Conservation (phyloP, 1,140 invertebrate species). For the Protaetia brevitarsis region DNA sequence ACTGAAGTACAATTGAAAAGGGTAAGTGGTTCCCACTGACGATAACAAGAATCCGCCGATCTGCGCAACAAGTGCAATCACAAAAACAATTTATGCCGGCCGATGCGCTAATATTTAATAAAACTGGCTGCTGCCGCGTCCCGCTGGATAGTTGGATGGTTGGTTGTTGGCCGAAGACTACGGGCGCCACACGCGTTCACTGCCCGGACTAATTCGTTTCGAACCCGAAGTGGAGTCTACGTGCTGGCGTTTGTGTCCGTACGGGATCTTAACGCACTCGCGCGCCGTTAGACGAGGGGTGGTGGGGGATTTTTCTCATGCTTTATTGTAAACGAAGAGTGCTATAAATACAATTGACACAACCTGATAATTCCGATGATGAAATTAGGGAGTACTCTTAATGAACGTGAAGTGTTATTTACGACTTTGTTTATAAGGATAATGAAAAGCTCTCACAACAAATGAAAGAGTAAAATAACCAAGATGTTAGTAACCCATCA, state of each 20-base stretch:
- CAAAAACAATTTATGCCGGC: not conserved
- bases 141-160: not conserved
- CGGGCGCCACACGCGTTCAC: not conserved
- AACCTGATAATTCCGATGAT: constrained; percentile 5
- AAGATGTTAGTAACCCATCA: too few species aligned
- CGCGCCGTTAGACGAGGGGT: not conserved
- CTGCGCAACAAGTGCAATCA: constrained; percentile 3
- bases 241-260: not conserved
- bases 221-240: not conserved
- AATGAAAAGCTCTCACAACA: not conserved
- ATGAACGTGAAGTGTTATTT: not conserved
- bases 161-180: constrained; percentile 2
- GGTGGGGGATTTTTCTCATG: not conserved
- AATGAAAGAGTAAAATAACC: too few species aligned
- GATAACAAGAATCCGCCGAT: not conserved
- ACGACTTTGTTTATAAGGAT: constrained; percentile 12
- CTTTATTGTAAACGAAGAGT: not conserved
- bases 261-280: not conserved
- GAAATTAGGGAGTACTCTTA: not conserved
- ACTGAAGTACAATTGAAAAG: too few species aligned
- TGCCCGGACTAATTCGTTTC: constrained; percentile 1
- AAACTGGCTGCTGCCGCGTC: not conserved
- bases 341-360: constrained; percentile 11
- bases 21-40: not conserved
- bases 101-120: constrained; percentile 10